Evolutionary conservation across 1,140 invertebrate genomes (phyloP).

Genomic region (Neodiprion virginianus): DNA sequence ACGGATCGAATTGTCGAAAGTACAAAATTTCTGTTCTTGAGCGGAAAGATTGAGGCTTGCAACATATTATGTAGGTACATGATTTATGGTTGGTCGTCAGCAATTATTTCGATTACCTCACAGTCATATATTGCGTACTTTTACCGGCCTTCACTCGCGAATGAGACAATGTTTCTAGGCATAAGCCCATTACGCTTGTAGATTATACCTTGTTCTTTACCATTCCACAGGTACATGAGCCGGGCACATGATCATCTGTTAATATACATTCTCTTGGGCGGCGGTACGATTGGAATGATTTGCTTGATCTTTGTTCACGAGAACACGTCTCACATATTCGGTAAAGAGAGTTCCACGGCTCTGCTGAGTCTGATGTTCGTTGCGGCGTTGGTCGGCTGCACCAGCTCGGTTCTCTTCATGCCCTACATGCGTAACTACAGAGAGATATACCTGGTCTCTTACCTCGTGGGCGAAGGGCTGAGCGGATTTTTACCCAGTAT

Average conservation of each 20-base stretch:
- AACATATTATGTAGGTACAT: too few species aligned
- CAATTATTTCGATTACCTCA: too few species aligned
- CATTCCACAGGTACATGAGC: conserved; percentile 47
- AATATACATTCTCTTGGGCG: conserved; percentile 72
- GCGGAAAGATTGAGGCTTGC: too few species aligned
- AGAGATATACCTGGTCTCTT: conserved; percentile 74
- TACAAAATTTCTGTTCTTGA: too few species aligned
- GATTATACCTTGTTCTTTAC: conserved; percentile 8
- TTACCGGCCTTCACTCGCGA: too few species aligned
- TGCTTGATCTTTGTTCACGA: conserved; percentile 80
- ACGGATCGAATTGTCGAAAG: too few species aligned
- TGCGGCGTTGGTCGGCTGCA: conserved; percentile 87
- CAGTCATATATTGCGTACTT: too few species aligned
- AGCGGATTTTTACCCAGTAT: conserved; percentile 90
- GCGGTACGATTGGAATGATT: conserved; percentile 72
- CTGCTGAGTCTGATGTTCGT: conserved; percentile 81
- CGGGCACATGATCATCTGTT: conserved; percentile 50
- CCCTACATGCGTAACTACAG: conserved; percentile 88
- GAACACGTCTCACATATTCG: conserved; percentile 66
- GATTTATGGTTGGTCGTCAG: too few species aligned
- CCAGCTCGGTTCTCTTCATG: conserved; percentile 90
- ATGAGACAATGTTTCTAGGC: background rate
- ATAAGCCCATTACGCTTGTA: background rate
- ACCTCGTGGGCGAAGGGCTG: conserved; percentile 77
- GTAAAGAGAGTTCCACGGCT: conserved; percentile 71